Conservation (phyloP, 2,797 vertebrate species). For the Miichthys miiuy region DNA sequence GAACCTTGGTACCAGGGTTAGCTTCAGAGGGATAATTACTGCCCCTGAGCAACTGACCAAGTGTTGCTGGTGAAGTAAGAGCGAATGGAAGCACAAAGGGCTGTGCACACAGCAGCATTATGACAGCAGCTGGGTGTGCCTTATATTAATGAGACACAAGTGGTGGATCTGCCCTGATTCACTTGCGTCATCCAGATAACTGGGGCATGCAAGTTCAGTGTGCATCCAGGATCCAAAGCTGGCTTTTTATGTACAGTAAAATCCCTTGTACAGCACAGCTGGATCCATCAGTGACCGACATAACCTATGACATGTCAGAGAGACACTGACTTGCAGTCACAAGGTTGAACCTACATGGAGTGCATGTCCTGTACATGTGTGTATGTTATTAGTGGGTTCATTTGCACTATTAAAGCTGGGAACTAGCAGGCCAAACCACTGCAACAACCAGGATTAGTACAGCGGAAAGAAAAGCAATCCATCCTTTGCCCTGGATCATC, state of each 20-base stretch:
- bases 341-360: constrained; percentile 27
- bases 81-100: constrained; percentile 35
- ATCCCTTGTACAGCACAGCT: constrained; percentile 12
- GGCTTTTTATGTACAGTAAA: constrained; percentile 19
- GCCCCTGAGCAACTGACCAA: constrained; percentile 27
- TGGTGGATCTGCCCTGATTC: constrained; percentile 73
- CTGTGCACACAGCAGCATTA: constrained; percentile 40
- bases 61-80: constrained; percentile 33
- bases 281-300: constrained; percentile 20
- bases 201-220: constrained; percentile 54
- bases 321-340: constrained; percentile 30
- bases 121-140: constrained; percentile 76
- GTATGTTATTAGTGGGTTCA: constrained; percentile 50
- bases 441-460: constrained; percentile 58
- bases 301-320: constrained; percentile 36
- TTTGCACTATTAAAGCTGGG: constrained; percentile 53
- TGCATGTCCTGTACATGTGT: constrained; percentile 32
- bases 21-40: constrained; percentile 1
- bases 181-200: constrained; percentile 74
- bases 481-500: constrained; percentile 50
- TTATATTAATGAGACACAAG: constrained; percentile 75
- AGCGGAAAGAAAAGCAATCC: constrained; percentile 68
- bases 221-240: constrained; percentile 38
- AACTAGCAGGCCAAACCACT: constrained; percentile 41
- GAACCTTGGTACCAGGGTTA: neutral